Evolutionary conservation across 2,888 invertebrate genomes (phyloP), one percentile per base, ranked within the genome.

Genomic region (Melanostoma mellinum): DNA sequence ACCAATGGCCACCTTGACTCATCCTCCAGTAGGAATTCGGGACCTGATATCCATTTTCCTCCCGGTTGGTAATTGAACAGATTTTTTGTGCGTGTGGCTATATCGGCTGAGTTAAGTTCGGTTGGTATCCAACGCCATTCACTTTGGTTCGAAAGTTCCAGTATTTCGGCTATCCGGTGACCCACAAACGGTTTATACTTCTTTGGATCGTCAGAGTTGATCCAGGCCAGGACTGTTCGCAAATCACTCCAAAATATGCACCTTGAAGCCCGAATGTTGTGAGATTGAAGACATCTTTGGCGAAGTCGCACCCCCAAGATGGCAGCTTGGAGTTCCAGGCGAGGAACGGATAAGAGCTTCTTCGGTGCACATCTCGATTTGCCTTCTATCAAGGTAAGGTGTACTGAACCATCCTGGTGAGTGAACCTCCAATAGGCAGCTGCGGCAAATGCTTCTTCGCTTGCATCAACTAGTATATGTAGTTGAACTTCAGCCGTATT

Each of bases 41-140:
- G 60, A 6, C 60, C 44, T 32, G 9, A 4, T 35, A 20, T 20
- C 20, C 20, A 20, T 20, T 20, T 20, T 20, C 20, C 20, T 20
- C 20, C 20, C 20, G 20, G 20, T 20, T 20, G 20, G 20, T 20
- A 20, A 0, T 20, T 20, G 20, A 20, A 20, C 20, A 20, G 20
- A 20, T 20, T 20, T 9, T 56, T 56, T 0, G 33, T 56, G 0
- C 79, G 53, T 6, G 61, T 74, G 9, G 56, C 69, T 1, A 36
- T 36, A 3, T 80, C 79, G 1, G 74, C 56, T 1, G 74, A 20
- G 9, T 74, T 74, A 5, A 52, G 6, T 1, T 9, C 40, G 35
- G 74, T 68, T 3, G 74, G 58, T 2, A 80, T 50, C 79, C 79
- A 79, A 1, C 61, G 53, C 79, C 79, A 74, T 38, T 61, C 42